These are phyloP conservation scores for Megatriorchis doriae DNA, from an alignment of 2,113 vertebrate species.

Conservation along the genomic window DNA sequence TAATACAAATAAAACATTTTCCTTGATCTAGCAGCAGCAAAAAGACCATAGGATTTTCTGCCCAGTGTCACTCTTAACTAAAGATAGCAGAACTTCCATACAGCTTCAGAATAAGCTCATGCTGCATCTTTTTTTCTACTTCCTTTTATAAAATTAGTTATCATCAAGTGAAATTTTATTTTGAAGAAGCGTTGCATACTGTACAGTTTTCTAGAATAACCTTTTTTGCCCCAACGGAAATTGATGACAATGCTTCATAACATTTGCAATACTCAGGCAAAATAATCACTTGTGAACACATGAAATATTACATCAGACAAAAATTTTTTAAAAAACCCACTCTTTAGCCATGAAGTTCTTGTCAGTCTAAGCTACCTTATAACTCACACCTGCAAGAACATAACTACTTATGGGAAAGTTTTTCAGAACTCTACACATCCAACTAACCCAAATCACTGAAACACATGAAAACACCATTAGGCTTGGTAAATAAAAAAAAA, in stretches of 20 bases:
- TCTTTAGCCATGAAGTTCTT: background rate
- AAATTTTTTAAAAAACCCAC: background rate
- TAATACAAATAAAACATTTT: background rate
- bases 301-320: accelerated
- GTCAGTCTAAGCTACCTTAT: background rate
- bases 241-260: background rate
- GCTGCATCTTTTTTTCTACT: background rate
- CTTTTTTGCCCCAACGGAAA: background rate
- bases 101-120: background rate
- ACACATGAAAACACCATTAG: background rate
- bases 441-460: background rate
- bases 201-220: background rate
- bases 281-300: background rate
- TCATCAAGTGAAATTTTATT: background rate
- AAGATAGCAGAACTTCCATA: background rate
- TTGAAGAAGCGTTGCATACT: background rate
- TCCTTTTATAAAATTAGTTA: background rate
- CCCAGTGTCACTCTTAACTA: background rate
- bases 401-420: background rate
- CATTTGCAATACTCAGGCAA: background rate
- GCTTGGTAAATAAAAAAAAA: background rate
- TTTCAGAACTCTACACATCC: background rate
- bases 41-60: background rate
- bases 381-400: background rate
- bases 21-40: background rate